phyloP scores from a whole-genome alignment of 2,113 vertebrate species.

The Thunnus maccoyii region DNA sequence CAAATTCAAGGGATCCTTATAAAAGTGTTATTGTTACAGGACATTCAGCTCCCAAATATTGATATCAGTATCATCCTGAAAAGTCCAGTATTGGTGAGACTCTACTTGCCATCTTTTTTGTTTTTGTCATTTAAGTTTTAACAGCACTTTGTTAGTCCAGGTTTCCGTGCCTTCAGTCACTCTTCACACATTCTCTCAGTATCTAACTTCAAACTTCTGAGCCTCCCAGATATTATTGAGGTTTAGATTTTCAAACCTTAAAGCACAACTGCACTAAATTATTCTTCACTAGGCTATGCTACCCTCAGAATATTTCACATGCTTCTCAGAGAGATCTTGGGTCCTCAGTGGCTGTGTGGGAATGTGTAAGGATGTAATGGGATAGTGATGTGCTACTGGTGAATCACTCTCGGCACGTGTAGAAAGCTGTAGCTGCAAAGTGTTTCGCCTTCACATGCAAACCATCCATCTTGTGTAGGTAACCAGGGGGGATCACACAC shows the following conservation, averaged over 20 bases:
- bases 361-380: constrained; percentile 23
- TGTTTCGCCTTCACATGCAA: constrained; percentile 23
- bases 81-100: too few relatives aligned
- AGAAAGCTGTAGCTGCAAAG: constrained; percentile 22
- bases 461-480: constrained; percentile 48
- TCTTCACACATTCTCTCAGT: not conserved
- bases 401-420: constrained; percentile 17
- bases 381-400: constrained; percentile 13
- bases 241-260: not conserved
- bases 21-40: too few relatives aligned
- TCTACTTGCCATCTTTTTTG: not conserved
- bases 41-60: too few relatives aligned
- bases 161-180: not conserved
- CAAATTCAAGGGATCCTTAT: too few relatives aligned
- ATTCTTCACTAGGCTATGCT: not conserved
- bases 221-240: not conserved
- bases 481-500: constrained; percentile 25
- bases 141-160: not conserved
- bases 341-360: constrained; percentile 25
- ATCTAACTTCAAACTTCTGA: not conserved
- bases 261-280: not conserved
- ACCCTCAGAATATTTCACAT: not conserved
- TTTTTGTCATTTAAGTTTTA: not conserved
- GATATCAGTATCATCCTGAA: too few relatives aligned
- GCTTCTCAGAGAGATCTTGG: not conserved